Evolutionary conservation across 2,888 invertebrate genomes (phyloP).

Genomic region (Yponomeuta malinellus): DNA sequence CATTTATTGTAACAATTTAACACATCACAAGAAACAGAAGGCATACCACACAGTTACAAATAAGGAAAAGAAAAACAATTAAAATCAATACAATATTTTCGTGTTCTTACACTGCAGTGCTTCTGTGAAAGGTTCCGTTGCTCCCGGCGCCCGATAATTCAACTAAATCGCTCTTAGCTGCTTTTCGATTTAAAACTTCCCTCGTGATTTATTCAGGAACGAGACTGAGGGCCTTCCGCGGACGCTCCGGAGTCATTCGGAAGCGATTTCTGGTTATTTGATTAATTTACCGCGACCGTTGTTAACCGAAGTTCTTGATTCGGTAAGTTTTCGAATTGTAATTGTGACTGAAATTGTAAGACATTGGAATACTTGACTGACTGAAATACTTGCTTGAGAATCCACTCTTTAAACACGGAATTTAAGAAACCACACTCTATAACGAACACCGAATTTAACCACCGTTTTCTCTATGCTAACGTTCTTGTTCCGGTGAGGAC

Average conservation of each 20-base stretch:
- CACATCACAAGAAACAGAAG: too few species aligned
- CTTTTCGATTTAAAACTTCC: background rate
- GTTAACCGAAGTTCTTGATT: background rate
- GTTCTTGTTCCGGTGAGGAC: too few species aligned
- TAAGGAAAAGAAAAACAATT: too few species aligned
- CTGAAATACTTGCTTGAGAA: too few species aligned
- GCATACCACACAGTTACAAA: too few species aligned
- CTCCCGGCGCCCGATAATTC: conserved; percentile 2
- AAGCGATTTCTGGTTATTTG: background rate
- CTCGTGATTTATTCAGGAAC: conserved; percentile 7
- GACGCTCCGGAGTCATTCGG: background rate
- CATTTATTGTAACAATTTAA: too few species aligned
- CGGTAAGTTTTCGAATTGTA: background rate
- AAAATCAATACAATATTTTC: too few species aligned
- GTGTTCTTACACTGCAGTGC: background rate
- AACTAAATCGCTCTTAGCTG: conserved; percentile 6
- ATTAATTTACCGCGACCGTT: background rate
- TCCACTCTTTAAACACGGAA: too few species aligned
- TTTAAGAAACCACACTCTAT: too few species aligned
- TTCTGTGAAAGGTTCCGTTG: background rate
- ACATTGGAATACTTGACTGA: background rate
- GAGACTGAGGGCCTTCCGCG: background rate
- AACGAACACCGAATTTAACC: too few species aligned
- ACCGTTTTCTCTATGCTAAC: too few species aligned
- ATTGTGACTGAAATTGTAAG: background rate